Evolutionary conservation across 2,797 vertebrate species (phyloP).

Genomic region (Lacerta viridis): DNA sequence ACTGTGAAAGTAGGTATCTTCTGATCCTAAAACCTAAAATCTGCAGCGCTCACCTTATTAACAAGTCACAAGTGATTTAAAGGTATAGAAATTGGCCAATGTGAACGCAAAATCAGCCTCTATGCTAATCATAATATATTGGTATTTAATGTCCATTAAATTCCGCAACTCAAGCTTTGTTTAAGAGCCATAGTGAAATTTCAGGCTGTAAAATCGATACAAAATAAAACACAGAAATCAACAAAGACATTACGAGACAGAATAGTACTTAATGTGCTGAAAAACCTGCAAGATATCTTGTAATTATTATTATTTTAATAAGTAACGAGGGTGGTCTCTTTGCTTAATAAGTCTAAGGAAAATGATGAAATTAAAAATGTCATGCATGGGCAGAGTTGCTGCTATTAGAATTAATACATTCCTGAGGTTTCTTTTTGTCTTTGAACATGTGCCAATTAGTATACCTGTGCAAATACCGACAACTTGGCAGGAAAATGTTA

Average conservation of each 20-base stretch:
- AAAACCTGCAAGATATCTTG: neutral
- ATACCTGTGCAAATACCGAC: neutral
- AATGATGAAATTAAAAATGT: neutral
- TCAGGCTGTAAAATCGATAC: neutral
- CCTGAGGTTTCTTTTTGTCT: neutral
- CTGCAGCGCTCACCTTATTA: constrained; percentile 56
- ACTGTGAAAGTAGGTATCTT: constrained; percentile 67
- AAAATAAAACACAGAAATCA: neutral
- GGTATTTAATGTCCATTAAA: neutral
- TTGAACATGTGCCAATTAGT: neutral
- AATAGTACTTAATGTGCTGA: neutral
- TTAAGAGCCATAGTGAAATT: neutral
- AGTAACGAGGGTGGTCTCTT: neutral
- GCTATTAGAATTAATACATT: neutral
- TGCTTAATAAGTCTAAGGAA: neutral
- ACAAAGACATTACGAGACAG: neutral
- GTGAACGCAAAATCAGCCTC: neutral
- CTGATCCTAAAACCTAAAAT: constrained; percentile 74
- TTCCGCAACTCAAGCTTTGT: neutral
- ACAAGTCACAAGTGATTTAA: constrained; percentile 9
- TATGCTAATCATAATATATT: neutral
- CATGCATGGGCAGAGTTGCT: neutral
- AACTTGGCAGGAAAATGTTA: neutral
- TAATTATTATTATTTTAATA: neutral
- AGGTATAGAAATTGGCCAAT: neutral